Evolutionary conservation across 2,888 invertebrate species (phyloP).

Genomic region (Drosophila demipolita): DNA sequence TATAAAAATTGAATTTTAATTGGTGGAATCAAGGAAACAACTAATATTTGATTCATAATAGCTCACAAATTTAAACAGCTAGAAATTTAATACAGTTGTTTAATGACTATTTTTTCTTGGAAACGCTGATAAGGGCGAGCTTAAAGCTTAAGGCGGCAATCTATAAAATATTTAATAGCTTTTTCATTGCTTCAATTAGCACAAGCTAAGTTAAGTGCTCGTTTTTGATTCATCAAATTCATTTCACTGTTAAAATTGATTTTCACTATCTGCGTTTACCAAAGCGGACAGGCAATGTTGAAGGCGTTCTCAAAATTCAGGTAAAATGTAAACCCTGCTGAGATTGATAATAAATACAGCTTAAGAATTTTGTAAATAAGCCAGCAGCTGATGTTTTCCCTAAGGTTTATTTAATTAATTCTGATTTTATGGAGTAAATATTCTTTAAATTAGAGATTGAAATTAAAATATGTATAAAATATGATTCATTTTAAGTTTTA

Average conservation of each 20-base stretch:
- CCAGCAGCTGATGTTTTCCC: neutral
- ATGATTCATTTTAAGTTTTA: neutral
- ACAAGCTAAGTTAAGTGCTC: conserved; percentile 36
- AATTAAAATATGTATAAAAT: neutral
- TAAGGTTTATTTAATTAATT: neutral
- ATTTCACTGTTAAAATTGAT: conserved; percentile 32
- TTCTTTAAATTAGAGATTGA: neutral
- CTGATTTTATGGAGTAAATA: neutral
- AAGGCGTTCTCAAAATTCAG: conserved; percentile 3
- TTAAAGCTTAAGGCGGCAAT: neutral
- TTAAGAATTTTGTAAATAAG: conserved; percentile 2
- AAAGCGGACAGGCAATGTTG: conserved; percentile 1
- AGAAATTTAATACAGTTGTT: neutral
- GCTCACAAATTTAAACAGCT: neutral
- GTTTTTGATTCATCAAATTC: conserved; percentile 27
- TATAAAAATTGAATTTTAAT: neutral
- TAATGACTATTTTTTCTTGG: neutral
- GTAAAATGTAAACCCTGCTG: conserved; percentile 6
- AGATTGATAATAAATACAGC: neutral
- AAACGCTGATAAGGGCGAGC: neutral
- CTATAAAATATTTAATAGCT: neutral
- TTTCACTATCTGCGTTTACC: conserved; percentile 26
- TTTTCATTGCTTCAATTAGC: neutral
- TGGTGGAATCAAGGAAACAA: neutral
- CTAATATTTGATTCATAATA: neutral